Evolutionary conservation across 2,888 invertebrate genomes (phyloP).

Genomic region (Sturmia bella): DNA sequence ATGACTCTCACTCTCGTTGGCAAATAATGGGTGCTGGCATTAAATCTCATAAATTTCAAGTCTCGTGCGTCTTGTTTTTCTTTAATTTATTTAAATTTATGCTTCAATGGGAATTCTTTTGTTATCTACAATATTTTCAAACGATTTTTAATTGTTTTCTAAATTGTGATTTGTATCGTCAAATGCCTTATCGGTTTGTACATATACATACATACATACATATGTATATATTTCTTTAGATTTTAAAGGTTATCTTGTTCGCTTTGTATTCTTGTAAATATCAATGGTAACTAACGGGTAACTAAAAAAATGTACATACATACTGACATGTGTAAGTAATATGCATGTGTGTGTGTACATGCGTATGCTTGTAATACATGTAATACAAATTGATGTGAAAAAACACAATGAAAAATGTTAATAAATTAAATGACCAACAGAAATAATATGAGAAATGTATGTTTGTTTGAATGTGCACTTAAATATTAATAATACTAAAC

Average conservation of each 20-base stretch:
- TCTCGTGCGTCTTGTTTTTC: slow-evolving; percentile 14
- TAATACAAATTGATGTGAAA: not conserved
- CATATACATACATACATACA: too few relatives aligned
- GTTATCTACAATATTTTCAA: slow-evolving; percentile 32
- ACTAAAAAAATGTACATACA: not conserved
- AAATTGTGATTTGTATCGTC: slow-evolving; percentile 1
- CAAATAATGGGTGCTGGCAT: slow-evolving; percentile 7
- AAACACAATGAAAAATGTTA: slow-evolving; percentile 8
- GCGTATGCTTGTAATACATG: too few relatives aligned
- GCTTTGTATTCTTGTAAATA: not conserved
- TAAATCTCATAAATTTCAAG: too few relatives aligned
- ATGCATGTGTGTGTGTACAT: not conserved
- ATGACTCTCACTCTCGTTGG: not conserved
- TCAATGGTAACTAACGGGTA: too few relatives aligned
- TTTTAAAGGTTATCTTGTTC: slow-evolving; percentile 47
- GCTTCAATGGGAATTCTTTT: slow-evolving; percentile 17
- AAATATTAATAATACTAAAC: slow-evolving; percentile 20
- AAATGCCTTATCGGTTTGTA: slow-evolving; percentile 22
- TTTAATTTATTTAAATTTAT: not conserved
- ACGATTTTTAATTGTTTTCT: slow-evolving; percentile 18
- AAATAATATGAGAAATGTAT: not conserved
- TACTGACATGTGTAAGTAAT: not conserved
- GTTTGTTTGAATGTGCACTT: too few relatives aligned
- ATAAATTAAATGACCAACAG: slow-evolving; percentile 46
- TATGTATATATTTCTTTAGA: not conserved